Percentiles rank a stretch among this genome's conserved stretches.
Evolutionary conservation across 1,140 invertebrate genomes (phyloP).

Genomic region (Drosophila pseudoobscura): DNA sequence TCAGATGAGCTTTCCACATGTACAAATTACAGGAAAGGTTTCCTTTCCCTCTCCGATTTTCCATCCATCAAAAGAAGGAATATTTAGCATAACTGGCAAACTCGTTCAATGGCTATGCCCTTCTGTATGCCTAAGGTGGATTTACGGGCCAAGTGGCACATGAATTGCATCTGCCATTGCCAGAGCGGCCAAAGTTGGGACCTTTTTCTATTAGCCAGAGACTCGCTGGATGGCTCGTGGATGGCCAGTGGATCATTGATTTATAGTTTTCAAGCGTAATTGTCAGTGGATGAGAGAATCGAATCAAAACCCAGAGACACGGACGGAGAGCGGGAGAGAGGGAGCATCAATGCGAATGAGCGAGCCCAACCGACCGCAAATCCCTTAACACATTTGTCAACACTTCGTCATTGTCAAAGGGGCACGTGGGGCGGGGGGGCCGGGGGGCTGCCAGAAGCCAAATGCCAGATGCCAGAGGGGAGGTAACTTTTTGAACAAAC

Average conservation of each 20-base stretch:
- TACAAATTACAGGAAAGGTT: too few species aligned
- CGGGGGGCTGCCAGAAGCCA: neutral
- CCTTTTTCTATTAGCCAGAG: constrained; percentile 7
- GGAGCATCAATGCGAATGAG: constrained; percentile 53
- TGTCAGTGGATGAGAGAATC: too few species aligned
- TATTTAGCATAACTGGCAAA: too few species aligned
- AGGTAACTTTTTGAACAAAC: constrained; percentile 52
- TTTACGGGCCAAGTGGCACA: too few species aligned
- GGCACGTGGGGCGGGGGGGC: neutral
- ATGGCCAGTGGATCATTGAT: neutral
- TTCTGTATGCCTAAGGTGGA: too few species aligned
- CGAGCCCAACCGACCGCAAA: constrained; percentile 74
- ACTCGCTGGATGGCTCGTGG: neutral
- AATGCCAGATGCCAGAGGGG: too few species aligned
- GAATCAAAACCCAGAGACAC: constrained; percentile 68
- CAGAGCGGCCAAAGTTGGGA: too few species aligned
- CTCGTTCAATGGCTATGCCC: too few species aligned
- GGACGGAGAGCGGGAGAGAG: constrained; percentile 40
- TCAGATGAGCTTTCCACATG: too few species aligned
- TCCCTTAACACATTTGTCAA: constrained; percentile 82
- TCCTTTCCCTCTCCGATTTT: too few species aligned
- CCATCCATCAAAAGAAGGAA: too few species aligned
- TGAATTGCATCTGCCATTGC: too few species aligned
- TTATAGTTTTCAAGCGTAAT: constrained; percentile 23
- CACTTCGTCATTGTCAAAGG: constrained; percentile 79